Base-by-base conservation (phyloP, 2,888 invertebrate species). In the Maniola hyperantus region DNA sequence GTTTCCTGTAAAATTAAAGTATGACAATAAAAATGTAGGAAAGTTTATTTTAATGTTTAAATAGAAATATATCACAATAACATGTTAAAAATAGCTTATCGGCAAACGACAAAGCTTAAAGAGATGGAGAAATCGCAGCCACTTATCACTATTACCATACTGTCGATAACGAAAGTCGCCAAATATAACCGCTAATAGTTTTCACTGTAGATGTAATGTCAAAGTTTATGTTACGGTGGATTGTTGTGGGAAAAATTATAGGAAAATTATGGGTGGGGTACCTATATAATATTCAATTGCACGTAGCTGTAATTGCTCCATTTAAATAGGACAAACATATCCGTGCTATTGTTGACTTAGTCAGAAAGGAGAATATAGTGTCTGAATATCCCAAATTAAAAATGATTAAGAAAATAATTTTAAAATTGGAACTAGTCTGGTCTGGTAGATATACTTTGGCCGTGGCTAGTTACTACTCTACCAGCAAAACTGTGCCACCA, bases 141-240 rank as follows among this genome's bases (percentile, higher is more conserved):
- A 54, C 34, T 54, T 54, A 54, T 54, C 34, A 36, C 54, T 36
- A 34, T 54, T 34, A 54, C n/a, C 34, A 36, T 54, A 54, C 6
- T 15, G n/a, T 15, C 15, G 15, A 15, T 8, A 33, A 33, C 1
- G 34, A 54, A 54, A 54, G 53, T 34, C 34, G 15, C 54, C 34
- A 54, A 54, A 34, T 34, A 8, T 54, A 8, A 15, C 36, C 15
- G 36, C n/a, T 34, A 54, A 54, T 34, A 54, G 54, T 5, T 54
- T 54, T 34, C 51, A 51, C 20, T 6, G 6, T 36, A 15, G 15
- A 4, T 26, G 8, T 34, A 33, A 33, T 34, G 34, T 54, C 54
- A 54, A 34, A 34, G n/a, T 54, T 36, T 36, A 34, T 34, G n/a
- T 54, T 5, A 7, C 6, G n/a, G 8, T 34, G n/a, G 13, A 15